Evolutionary conservation across 2,888 invertebrate genomes (phyloP).

Genomic region (Psylliodes chrysocephalus): DNA sequence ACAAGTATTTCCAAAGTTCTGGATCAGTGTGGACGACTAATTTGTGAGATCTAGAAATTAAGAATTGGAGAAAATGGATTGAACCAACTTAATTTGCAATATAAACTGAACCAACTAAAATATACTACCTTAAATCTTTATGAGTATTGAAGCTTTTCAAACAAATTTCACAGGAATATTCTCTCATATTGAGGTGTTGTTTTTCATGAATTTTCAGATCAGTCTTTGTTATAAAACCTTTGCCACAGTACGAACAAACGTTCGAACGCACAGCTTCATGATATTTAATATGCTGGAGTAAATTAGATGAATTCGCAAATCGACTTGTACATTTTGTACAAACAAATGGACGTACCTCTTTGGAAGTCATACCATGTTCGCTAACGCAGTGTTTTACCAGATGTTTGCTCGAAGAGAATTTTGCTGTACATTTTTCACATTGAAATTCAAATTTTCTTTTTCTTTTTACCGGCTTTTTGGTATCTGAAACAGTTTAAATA

Average conservation of each 20-base stretch:
- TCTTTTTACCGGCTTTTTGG: slow-evolving; percentile 11
- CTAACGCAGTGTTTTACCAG: slow-evolving; percentile 49
- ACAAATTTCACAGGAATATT: slow-evolving; percentile 53
- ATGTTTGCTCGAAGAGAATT: slow-evolving; percentile 44
- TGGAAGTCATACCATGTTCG: slow-evolving; percentile 47
- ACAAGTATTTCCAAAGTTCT: slow-evolving; percentile 54
- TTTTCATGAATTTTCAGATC: slow-evolving; percentile 55
- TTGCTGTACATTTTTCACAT: slow-evolving; percentile 47
- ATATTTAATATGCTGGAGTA: slow-evolving; percentile 54
- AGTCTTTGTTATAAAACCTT: slow-evolving; percentile 59
- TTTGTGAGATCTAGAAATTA: slow-evolving; percentile 7
- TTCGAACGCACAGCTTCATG: slow-evolving; percentile 52
- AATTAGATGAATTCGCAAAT: slow-evolving; percentile 52
- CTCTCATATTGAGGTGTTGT: slow-evolving; percentile 53
- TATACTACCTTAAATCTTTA: slow-evolving; percentile 52
- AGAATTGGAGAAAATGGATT: too few species aligned
- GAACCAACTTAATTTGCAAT: too few species aligned
- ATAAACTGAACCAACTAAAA: too few species aligned
- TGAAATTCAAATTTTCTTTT: slow-evolving; percentile 35
- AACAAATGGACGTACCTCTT: slow-evolving; percentile 51
- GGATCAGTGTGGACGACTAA: slow-evolving; percentile 57
- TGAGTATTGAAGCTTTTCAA: slow-evolving; percentile 54
- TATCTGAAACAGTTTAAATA: too few species aligned
- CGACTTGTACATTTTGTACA: slow-evolving; percentile 53
- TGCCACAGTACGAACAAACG: slow-evolving; percentile 58